A percentile compares a stretch with the other conserved stretches of the same genome.
These are phyloP conservation scores for Tupaia chinensis DNA, from an alignment of 2,113 vertebrate genomes.

Conservation along the genomic window DNA sequence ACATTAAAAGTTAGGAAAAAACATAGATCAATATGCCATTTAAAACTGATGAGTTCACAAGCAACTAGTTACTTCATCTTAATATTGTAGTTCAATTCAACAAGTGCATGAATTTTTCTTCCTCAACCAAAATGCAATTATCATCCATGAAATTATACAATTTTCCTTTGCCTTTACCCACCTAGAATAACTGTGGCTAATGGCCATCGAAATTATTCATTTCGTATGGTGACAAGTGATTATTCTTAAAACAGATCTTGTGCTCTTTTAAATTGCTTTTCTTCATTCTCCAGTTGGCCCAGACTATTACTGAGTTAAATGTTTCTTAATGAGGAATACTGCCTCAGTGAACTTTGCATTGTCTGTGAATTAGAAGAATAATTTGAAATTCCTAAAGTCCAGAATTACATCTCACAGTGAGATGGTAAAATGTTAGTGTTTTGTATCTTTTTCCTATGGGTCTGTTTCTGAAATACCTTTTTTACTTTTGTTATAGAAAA, in stretches of 20 bases:
- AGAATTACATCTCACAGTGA: constrained; percentile 11
- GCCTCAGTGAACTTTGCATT: constrained; percentile 69
- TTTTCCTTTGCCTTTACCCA: constrained; percentile 70
- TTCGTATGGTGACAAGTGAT: constrained; percentile 63
- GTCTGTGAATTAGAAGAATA: constrained; percentile 48
- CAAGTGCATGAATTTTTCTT: constrained; percentile 45
- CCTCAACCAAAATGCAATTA: constrained; percentile 66
- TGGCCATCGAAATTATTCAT: constrained; percentile 74
- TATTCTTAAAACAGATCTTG: constrained; percentile 70
- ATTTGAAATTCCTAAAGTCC: constrained; percentile 64
- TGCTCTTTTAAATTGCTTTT: constrained; percentile 68
- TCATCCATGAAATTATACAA: constrained; percentile 67
- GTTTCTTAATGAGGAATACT: constrained; percentile 73
- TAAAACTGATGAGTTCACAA: constrained; percentile 60
- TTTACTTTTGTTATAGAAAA: background rate
- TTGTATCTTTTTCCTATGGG: background rate
- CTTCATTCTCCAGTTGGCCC: constrained; percentile 67
- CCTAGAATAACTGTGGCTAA: constrained; percentile 61
- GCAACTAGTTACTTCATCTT: constrained; percentile 32
- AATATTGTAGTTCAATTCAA: constrained; percentile 37
- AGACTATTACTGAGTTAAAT: constrained; percentile 68
- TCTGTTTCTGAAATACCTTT: background rate
- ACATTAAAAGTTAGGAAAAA: constrained; percentile 3
- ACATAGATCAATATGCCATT: constrained; percentile 56
- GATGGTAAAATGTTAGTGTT: background rate